Base-by-base conservation (phyloP, 2,797 vertebrate species). In the Florisuga fusca region DNA sequence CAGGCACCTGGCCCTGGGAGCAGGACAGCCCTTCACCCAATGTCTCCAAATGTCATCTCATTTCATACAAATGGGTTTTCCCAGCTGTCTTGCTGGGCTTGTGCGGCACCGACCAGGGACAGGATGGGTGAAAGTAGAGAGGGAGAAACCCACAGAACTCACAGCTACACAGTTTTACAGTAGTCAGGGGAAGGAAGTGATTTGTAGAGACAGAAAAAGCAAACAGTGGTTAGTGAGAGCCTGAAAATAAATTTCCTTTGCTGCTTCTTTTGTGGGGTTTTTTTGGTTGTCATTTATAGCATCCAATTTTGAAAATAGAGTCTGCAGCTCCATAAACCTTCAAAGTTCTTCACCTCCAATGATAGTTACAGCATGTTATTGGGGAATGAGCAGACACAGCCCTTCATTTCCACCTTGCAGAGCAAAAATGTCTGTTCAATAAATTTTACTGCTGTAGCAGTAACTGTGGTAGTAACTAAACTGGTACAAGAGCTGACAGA, bases 391-490 rank as follows among this genome's bases (percentile, higher is more conserved):
- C 29, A 78, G 34, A 21, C 61, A 73, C 36, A 26, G 38, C 31
- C 46, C 22, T 93, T 71, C 59, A 53, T 86, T 91, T 84, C 88
- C 67, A 91, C 66, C 83, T 92, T 89, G 67, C 61, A 93, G 67
- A 90, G 64, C 29, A 93, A 50, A 61, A 84, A 82, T 33, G 45
- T 38, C 77, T 71, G 36, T 71, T 93, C 74, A 71, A 91, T 88
- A 84, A 94, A 92, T 86, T 94, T 93, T 67, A 94, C 71, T 74
- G 88, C 62, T 53, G 21, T 63, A 73, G 53, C 83, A 89, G 77
- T 94, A 84, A 92, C 78, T 50, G 74, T 87, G 63, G 71, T 78
- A 87, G 89, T 88, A 94, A 91, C 87, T 93, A 61, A 82, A 88
- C 41, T 58, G 53, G 53, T 74, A 54, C 48, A 41, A 66, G 63